Evolutionary conservation across 2,888 invertebrate genomes (phyloP), one percentile per base, ranked within the genome.

Genomic region (Agrilus biguttatus): DNA sequence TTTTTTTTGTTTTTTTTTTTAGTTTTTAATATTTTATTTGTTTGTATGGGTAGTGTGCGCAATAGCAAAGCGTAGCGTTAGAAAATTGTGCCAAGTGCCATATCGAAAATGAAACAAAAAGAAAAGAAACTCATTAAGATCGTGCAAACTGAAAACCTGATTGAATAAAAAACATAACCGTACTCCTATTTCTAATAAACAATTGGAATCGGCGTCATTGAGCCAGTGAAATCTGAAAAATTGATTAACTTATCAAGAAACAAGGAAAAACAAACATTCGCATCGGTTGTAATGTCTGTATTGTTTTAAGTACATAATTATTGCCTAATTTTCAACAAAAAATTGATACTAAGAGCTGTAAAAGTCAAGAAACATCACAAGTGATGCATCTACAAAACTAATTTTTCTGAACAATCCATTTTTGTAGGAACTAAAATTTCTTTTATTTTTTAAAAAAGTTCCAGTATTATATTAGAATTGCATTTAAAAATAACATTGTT

Each of bases 191-290:
- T 49, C 56, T 62, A 62, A 55, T 59, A 58, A 52, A 58, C 59
- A 52, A 58, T 51, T 53, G 65, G 60, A 50, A 66, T 62, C 47
- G 66, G 66, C 48, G 63, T 65, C 62, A 65, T 63, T 54, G 66
- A 66, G 52, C 66, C 66, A 51, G 65, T 54, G 59, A 61, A 67
- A 63, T 66, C 66, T 67, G 66, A 60, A 66, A 64, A 58, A 55
- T 50, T 47, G 46, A 45, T 48, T 48, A 53, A 49, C 41, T 56
- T 45, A 52, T 48, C 49, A 55, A 54, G 37, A 40, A 51, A 52
- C 44, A 55, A 58, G 54, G 46, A 50, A 48, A 49, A 49, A 49
- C 28, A 28, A 28, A 28, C 28, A 28, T 28, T 28, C 28, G 28
- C 28, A 28, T 28, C 28, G 8, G 21, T 28, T 28, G 28, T 28